Base-by-base conservation (phyloP, 1,140 invertebrate species). In the Dendrolimus kikuchii region DNA sequence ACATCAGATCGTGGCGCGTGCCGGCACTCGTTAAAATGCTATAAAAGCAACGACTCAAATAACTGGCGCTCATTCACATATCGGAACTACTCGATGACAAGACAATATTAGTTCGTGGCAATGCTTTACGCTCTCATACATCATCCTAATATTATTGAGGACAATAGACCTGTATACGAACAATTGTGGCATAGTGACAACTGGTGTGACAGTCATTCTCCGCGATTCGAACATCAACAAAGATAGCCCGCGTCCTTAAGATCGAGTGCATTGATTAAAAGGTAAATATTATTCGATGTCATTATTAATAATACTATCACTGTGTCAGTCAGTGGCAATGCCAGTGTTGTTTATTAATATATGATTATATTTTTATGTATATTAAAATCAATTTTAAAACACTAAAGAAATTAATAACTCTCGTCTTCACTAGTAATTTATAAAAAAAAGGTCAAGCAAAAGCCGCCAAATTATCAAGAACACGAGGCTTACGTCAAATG, bases 131-230 rank as follows among this genome's bases (percentile, higher is more conserved):
- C 75, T 78, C 74, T 68, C 80, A 82, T 86, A 80, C 62, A 79
- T 80, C 61, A 75, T 66, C 58, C 63, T 71, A 62, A 72, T 63
- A 66, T 60, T 23, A 23, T 23, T 57, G 55, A 74, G 57, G 71
- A 70, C 68, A 76, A 59, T 64, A 65, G 74, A 62, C 62, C 63
- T 39, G 65, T 77, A 64, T 74, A 74, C 78, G 72, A 81, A 75
- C 77, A 81, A 74, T 79, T 78, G 80, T 86, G 82, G 82, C 65
- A 78, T 59, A 83, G 82, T 86, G 82, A 86, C 70, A 82, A 86
- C 64, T 80, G 67, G 68, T 82, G 82, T 77, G 78, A 86, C 53
- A 77, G 79, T 68, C 74, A 82, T 78, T 82, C 80, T 40, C 82
- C 82, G 51, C 67, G 69, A 63, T 86, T 83, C 60, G 79, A 86